Conservation (phyloP, 2,113 vertebrate genomes). For the Zapornia atra region DNA sequence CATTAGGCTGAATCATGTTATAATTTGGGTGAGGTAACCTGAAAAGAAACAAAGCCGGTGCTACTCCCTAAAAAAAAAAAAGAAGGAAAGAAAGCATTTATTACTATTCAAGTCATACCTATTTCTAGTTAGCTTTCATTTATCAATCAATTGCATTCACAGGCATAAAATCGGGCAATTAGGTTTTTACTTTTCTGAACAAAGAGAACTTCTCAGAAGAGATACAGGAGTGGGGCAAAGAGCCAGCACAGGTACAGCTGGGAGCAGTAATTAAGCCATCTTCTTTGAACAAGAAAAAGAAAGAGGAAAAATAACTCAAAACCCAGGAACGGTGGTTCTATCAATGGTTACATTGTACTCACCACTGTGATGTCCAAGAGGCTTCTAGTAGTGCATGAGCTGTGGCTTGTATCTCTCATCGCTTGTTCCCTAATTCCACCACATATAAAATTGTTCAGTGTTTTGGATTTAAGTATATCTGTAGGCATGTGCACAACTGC, state of each 20-base stretch:
- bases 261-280: background rate
- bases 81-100: background rate
- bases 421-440: background rate
- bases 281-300: background rate
- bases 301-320: background rate
- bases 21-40: background rate
- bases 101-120: background rate
- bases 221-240: too few relatives aligned
- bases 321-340: background rate
- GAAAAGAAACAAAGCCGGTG: background rate
- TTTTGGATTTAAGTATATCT: background rate
- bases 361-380: background rate
- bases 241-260: background rate
- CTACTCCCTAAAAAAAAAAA: background rate
- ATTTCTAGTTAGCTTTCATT: background rate
- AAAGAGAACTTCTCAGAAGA: background rate
- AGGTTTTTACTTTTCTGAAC: background rate
- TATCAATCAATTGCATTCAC: background rate
- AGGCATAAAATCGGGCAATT: background rate
- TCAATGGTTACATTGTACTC: background rate
- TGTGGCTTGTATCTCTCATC: fast-evolving
- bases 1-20: background rate
- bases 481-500: background rate
- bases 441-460: background rate
- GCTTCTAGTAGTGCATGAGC: background rate